These are phyloP conservation scores for cattle (Bos taurus) DNA, from an alignment of 2,113 vertebrate genomes.

Conservation along the genomic window ARS-UCD2.0 NC_037328.1:8177501-8178000, in stretches of 20 bases:
- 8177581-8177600: not conserved
- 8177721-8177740: not conserved
- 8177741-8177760: not conserved
- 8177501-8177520: not conserved
- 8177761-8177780: not conserved
- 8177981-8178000: not conserved
- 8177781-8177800: rapidly evolving
- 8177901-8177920: not conserved
- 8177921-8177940: not conserved
- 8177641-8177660: not conserved
- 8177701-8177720: not conserved
- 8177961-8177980: not conserved
- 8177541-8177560: not conserved
- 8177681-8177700: not conserved
- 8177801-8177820: not conserved
- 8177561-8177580: not conserved
- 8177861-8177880: not conserved
- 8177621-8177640: not conserved
- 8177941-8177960: not conserved
- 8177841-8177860: not conserved
- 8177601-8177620: not conserved
- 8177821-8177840: not conserved
- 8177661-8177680: not conserved
- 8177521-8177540: not conserved
- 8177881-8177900: not conserved